Base-by-base conservation (phyloP, 2,113 vertebrate genomes). In the Mormyrus iriodes region DNA sequence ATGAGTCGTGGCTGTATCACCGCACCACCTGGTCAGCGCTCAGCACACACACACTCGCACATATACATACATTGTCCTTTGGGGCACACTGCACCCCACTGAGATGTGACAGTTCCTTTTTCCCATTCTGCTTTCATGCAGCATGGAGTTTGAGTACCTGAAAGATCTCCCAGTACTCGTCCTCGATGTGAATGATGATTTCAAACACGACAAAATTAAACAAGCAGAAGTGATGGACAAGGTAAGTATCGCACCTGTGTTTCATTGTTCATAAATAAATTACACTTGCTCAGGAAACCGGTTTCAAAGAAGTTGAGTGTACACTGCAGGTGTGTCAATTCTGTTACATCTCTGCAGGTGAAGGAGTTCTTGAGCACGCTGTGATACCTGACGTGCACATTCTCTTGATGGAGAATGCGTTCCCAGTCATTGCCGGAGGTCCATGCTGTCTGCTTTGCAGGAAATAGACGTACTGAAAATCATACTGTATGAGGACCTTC, bases 171-270 rank as follows among this genome's bases (percentile, higher is more conserved):
- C 97, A 0, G 89, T 97, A 90, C 92, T 98, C 0, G 87, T 96
- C 21, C 88, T 97, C 91, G 95, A 97, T 87, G 96, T 96, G 7
- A 94, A 95, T 12, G 96, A 97, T 2, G 96, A 97, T 46, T 97
- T 98, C 88, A 96, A 97, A 91, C 96, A 96, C 0, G 95, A 98
- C 35, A 90, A 93, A 35, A 97, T 97, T 89, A 97, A 96, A 91
- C 97, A 96, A 90, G 94, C 96, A 53, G 94, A 91, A 4, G 73
- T 97, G 3, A 24, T 96, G 0, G 94, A 97, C 58, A 93, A 97
- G 95, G 97, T 95, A 88, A 88, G 90, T 73, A 88, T 89, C 69
- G 19, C 44, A 17, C 39, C 44, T 48, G 9, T 6, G 7, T 39
- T 15, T 19, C 73, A 19, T 35, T 21, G 73, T 79, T 79, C 73